Conservation (phyloP, 2,888 invertebrate genomes). For the Heliconius ethilla region DNA sequence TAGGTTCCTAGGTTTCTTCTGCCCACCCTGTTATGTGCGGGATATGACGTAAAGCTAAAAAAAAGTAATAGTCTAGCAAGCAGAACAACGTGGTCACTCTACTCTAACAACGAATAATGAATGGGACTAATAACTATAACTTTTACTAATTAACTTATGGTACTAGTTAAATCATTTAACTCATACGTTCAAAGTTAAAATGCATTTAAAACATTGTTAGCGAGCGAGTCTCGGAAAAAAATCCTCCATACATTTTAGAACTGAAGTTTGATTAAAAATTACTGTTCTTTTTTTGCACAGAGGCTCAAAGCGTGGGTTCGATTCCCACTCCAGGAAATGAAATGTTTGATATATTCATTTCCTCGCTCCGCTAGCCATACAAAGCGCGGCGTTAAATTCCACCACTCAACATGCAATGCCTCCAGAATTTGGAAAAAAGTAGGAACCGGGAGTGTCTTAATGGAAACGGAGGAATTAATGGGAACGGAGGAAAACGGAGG, state of each 20-base stretch:
- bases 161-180: constrained; percentile 7
- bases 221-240: not conserved
- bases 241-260: not conserved
- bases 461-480: no score
- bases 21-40: not conserved
- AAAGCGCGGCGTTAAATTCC: no score
- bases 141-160: not conserved
- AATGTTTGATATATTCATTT: no score
- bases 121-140: not conserved
- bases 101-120: not conserved
- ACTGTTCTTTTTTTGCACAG: not conserved
- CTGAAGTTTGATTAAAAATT: not conserved
- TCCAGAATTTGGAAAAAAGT: no score
- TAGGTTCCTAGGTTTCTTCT: not conserved
- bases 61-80: not conserved
- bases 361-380: no score
- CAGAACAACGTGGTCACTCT: not conserved
- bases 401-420: no score
- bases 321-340: no score
- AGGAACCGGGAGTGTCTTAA: no score
- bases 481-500: no score
- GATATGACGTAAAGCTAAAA: not conserved
- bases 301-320: no score
- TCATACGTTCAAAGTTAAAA: constrained; percentile 6
- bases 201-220: constrained; percentile 5